Conservation (phyloP, 2,797 vertebrate genomes). For the Phataginus tricuspis region DNA sequence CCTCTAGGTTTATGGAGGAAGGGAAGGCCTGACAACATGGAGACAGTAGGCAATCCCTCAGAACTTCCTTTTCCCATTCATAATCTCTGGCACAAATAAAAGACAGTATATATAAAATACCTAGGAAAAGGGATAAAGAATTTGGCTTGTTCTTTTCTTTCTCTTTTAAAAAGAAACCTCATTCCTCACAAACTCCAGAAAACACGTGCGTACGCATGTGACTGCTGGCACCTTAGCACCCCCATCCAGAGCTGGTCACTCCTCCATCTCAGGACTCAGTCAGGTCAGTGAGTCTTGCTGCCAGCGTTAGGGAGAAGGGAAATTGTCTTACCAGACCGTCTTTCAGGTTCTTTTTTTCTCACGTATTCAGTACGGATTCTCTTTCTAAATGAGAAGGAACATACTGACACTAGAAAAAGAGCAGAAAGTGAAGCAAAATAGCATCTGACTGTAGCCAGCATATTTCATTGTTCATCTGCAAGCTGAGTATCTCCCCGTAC, state of each 20-base stretch:
- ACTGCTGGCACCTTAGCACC: not conserved
- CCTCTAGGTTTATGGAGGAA: not conserved
- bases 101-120: not conserved
- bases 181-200: conserved; percentile 5
- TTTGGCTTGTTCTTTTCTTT: conserved; percentile 4
- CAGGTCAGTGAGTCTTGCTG: not conserved
- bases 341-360: not conserved
- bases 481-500: not conserved
- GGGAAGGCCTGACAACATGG: not conserved
- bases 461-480: not conserved
- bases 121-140: conserved; percentile 25
- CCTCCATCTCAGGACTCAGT: not conserved
- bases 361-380: not conserved
- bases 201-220: not conserved
- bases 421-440: not conserved
- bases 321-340: not conserved
- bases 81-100: not conserved
- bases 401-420: not conserved
- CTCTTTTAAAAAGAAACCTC: conserved; percentile 26
- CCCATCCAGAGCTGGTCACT: not conserved
- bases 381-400: not conserved
- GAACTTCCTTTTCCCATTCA: not conserved
- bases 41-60: not conserved
- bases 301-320: not conserved
- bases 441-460: not conserved